Evolutionary conservation across 2,888 invertebrate species (phyloP).

Genomic region (Polylopha cassiicola): DNA sequence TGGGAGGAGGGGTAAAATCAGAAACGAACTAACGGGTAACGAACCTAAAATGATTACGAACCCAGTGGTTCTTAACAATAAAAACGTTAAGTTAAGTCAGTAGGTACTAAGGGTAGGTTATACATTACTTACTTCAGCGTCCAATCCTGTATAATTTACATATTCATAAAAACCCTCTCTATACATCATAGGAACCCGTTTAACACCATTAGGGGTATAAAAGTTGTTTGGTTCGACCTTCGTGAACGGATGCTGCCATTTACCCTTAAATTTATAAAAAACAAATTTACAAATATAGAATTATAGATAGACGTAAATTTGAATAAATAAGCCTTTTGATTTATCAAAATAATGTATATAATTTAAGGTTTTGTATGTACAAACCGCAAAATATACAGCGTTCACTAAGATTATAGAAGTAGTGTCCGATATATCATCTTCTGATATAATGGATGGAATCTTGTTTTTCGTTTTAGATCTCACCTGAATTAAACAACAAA

Average conservation of each 20-base stretch:
- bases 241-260: conserved; percentile 38
- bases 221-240: conserved; percentile 29
- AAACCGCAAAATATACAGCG: conserved; percentile 86
- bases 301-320: too few species aligned
- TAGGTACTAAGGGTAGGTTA: too few species aligned
- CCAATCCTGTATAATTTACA: conserved; percentile 29
- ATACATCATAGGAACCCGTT: conserved; percentile 39
- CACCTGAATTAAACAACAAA: conserved; percentile 43
- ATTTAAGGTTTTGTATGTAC: too few species aligned
- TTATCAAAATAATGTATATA: too few species aligned
- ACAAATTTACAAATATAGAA: background rate
- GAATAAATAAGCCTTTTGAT: too few species aligned
- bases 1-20: too few species aligned
- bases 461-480: conserved; percentile 83
- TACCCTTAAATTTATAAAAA: conserved; percentile 35
- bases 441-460: conserved; percentile 81
- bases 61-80: too few species aligned
- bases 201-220: conserved; percentile 29
- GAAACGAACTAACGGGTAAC: too few species aligned
- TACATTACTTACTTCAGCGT: conserved; percentile 36
- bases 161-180: conserved; percentile 32
- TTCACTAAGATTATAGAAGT: conserved; percentile 84
- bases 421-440: conserved; percentile 59
- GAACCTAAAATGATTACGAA: too few species aligned
- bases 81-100: too few species aligned